phyloP scores from a whole-genome alignment of 2,888 invertebrate genomes.

The Lissonota sp. region DNA sequence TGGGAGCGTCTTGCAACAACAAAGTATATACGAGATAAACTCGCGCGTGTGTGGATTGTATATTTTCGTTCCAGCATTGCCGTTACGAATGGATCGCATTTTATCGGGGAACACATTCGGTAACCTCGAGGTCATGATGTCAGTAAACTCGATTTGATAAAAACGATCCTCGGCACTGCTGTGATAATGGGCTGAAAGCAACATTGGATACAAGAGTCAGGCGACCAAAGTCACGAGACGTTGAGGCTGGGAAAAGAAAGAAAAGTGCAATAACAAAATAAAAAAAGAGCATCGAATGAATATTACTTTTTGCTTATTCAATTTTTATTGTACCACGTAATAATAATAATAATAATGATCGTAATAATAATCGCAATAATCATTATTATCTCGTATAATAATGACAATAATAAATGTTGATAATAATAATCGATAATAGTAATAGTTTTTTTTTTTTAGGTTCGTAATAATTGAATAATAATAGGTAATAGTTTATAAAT shows the following conservation, averaged over 20 bases:
- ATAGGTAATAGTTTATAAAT: slow-evolving; percentile 70
- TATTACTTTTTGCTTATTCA: slow-evolving; percentile 78
- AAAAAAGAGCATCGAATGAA: slow-evolving; percentile 56
- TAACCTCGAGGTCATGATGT: slow-evolving; percentile 65
- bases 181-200: not conserved
- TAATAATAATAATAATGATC: slow-evolving; percentile 76
- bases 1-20: slow-evolving; percentile 29
- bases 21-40: slow-evolving; percentile 13
- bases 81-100: slow-evolving; percentile 1
- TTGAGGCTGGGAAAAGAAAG: slow-evolving; percentile 35
- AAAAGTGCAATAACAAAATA: slow-evolving; percentile 32
- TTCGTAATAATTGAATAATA: slow-evolving; percentile 70
- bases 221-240: slow-evolving; percentile 71
- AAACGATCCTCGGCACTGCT: not conserved
- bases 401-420: slow-evolving; percentile 78
- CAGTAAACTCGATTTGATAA: slow-evolving; percentile 43
- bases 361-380: slow-evolving; percentile 74
- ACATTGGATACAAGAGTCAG: slow-evolving; percentile 17
- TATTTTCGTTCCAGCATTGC: slow-evolving; percentile 4
- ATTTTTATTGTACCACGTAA: slow-evolving; percentile 83
- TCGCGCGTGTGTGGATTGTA: not conserved
- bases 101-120: slow-evolving; percentile 43
- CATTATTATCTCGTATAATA: slow-evolving; percentile 71
- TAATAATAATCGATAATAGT: slow-evolving; percentile 76
- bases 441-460: slow-evolving; percentile 68